Percentiles rank a stretch among this genome's conserved stretches.
phyloP scores from a whole-genome alignment of 2,797 vertebrate genomes.

The Trachurus trachurus region DNA sequence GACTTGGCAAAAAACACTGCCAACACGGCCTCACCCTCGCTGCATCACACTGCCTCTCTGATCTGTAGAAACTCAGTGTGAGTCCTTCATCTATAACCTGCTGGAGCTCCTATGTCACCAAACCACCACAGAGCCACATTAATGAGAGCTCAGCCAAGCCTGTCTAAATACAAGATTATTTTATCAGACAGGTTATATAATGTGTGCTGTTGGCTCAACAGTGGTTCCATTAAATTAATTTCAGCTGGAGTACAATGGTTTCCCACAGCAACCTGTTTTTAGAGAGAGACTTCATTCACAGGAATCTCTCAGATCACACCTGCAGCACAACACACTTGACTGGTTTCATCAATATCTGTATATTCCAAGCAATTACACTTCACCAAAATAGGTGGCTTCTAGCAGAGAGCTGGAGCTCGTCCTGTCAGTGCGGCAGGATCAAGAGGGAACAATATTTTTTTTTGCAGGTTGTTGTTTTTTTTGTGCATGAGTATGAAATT shows the following conservation, averaged over 20 bases:
- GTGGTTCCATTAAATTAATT: background rate
- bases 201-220: background rate
- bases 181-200: background rate
- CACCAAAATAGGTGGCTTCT: background rate
- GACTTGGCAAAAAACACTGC: too few relatives aligned
- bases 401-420: background rate
- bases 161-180: background rate
- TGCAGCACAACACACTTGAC: background rate
- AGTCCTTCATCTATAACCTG: background rate
- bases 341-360: background rate
- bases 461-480: background rate
- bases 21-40: too few relatives aligned
- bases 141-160: background rate
- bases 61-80: too few relatives aligned
- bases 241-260: background rate
- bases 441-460: background rate
- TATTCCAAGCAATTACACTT: background rate
- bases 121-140: background rate
- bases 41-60: too few relatives aligned
- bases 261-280: background rate
- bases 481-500: background rate
- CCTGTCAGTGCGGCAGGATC: background rate
- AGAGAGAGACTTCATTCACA: background rate
- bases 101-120: background rate
- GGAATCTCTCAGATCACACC: background rate